Base-by-base conservation (phyloP, 2,797 vertebrate genomes). In the Chelidonichthys spinosus region DNA sequence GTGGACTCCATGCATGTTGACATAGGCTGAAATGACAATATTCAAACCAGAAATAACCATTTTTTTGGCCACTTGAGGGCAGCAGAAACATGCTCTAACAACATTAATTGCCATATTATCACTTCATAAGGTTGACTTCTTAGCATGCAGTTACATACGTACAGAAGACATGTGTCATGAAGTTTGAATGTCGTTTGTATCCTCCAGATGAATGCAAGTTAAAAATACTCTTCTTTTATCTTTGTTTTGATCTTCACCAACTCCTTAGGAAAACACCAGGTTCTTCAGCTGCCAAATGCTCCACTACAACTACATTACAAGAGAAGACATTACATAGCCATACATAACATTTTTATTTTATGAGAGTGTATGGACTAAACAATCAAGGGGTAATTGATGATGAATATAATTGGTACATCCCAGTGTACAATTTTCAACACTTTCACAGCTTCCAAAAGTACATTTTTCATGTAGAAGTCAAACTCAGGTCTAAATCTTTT, bases 381-480 rank as follows among this genome's bases (percentile, higher is more conserved):
- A 47, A 39, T 56, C 2, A 6, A 64, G 11, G 17, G 44, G 14
- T 50, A 14, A 40, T 10, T 53, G 9, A 53, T 53, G 33, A 11
- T 17, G 9, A 42, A 11, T 36, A 5, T 5, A 63, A 32, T 9
- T 1, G 0, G 47, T 47, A 25, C 43, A 42, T 15, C 18, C 7
- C 6, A 2, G 52, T 11, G 17, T 52, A 11, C 32, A 44, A 47
- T 35, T 40, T 53, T 18, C 10, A n/a, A 25, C 37, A 14, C 49
- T 56, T n/a, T 39, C 54, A 56, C 9, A 69, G 25, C 37, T 42
- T 55, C 11, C 42, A 15, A 18, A 79, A 54, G 63, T 47, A 8
- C 14, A 64, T 63, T 69, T 56, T 58, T 40, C 50, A 54, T 70
- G 14, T 50, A 46, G 18, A 53, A 40, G 39, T 53, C 52, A 69